A percentile compares a stretch with the other conserved stretches of the same genome.
These are phyloP conservation scores for Urocynchramus pylzowi DNA, from an alignment of 2,113 vertebrate genomes.

Conservation along the genomic window DNA sequence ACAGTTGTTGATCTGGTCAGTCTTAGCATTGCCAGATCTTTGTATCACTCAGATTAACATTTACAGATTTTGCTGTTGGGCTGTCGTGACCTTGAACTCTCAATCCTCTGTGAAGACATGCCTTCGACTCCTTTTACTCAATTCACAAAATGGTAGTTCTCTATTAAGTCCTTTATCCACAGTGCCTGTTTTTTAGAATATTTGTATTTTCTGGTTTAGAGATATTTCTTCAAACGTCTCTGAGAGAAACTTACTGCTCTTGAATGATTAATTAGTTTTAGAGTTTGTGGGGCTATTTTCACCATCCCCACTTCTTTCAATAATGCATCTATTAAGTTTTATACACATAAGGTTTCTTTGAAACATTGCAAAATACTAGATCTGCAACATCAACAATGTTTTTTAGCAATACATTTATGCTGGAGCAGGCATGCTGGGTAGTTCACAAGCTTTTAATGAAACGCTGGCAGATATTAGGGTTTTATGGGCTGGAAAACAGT, in stretches of 20 bases:
- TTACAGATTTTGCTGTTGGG: background rate
- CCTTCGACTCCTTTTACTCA: background rate
- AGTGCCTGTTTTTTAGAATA: background rate
- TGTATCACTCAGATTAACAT: background rate
- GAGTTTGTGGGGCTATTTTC: slow-evolving; percentile 24
- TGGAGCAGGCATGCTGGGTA: slow-evolving; percentile 18
- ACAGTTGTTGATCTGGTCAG: background rate
- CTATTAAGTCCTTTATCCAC: background rate
- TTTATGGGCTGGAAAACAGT: slow-evolving; percentile 78
- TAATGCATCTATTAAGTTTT: slow-evolving; percentile 36
- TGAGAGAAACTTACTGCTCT: background rate
- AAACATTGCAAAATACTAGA: slow-evolving; percentile 23
- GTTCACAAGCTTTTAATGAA: slow-evolving; percentile 71
- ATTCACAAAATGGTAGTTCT: background rate
- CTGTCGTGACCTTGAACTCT: background rate
- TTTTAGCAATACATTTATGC: slow-evolving; percentile 51
- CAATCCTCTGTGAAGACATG: background rate
- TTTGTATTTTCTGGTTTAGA: background rate
- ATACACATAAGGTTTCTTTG: slow-evolving; percentile 26
- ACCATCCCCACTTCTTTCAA: background rate
- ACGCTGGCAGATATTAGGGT: slow-evolving; percentile 53
- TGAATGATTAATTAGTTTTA: slow-evolving; percentile 14
- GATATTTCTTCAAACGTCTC: background rate
- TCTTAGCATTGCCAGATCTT: background rate
- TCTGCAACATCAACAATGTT: background rate